Conservation (phyloP, 2,797 vertebrate genomes). For the Psittacula derbiana region DNA sequence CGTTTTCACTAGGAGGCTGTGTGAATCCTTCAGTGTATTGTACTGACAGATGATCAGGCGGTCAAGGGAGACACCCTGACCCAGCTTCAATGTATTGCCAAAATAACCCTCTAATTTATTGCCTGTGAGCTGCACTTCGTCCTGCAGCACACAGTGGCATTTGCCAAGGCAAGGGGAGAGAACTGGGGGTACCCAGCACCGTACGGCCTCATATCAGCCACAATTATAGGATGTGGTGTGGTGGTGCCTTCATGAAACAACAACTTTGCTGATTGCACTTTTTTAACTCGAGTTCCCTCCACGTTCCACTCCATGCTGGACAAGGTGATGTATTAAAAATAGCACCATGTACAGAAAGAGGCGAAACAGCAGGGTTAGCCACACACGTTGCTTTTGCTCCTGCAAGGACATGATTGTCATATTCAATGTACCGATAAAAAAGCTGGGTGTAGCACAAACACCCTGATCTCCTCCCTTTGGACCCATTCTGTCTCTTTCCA, state of each 20-base stretch:
- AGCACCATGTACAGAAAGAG: background rate
- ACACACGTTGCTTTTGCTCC: background rate
- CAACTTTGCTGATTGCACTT: background rate
- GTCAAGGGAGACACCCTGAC: background rate
- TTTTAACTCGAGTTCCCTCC: background rate
- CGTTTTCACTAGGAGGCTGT: fast-evolving
- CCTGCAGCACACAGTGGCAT: background rate
- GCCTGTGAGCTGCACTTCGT: background rate
- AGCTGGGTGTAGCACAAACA: background rate
- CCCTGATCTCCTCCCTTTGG: background rate
- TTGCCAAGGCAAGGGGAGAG: fast-evolving
- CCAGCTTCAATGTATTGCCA: fast-evolving
- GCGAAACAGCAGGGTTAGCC: background rate
- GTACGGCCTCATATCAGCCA: background rate
- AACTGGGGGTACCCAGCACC: background rate
- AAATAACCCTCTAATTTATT: background rate
- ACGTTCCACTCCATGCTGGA: background rate
- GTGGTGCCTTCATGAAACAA: fast-evolving
- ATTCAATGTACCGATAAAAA: background rate
- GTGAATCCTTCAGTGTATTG: background rate
- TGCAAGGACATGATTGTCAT: background rate
- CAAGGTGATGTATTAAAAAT: background rate
- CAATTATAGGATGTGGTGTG: background rate
- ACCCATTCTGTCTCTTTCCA: background rate
- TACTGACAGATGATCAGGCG: background rate